These are phyloP conservation scores for Hydropotes inermis DNA, from an alignment of 2,113 vertebrate genomes.

Conservation along the genomic window DNA sequence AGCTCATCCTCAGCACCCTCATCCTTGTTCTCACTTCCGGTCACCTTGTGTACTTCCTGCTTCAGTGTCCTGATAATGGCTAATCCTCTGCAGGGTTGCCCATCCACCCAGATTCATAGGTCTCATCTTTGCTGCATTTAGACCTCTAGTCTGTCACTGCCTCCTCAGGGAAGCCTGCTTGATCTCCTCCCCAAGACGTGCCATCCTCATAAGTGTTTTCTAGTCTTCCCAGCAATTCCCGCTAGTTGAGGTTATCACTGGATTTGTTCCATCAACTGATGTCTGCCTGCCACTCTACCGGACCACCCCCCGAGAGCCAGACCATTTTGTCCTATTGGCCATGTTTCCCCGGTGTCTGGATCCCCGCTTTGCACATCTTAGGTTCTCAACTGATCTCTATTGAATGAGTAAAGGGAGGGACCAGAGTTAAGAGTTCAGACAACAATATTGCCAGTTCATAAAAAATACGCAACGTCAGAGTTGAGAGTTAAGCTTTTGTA, in stretches of 20 bases:
- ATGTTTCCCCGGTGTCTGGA: not conserved
- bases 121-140: not conserved
- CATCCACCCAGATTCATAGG: not conserved
- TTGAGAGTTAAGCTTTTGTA: not conserved
- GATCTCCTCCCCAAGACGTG: no score
- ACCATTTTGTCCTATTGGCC: not conserved
- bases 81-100: not conserved
- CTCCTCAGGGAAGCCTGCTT: not conserved
- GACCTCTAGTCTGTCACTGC: not conserved
- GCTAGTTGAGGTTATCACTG: fast-evolving
- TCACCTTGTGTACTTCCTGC: not conserved
- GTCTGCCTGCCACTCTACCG: not conserved
- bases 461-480: not conserved
- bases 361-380: not conserved
- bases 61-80: fast-evolving
- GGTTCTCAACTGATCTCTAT: not conserved
- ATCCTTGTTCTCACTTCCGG: fast-evolving
- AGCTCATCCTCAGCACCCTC: not conserved
- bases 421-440: not conserved
- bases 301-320: fast-evolving
- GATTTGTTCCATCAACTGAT: fast-evolving
- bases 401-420: not conserved
- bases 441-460: not conserved
- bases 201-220: no score
- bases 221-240: not conserved